Percentiles rank a stretch among this genome's conserved stretches.
These are phyloP conservation scores for Lamellibrachia luymesi DNA, from an alignment of 1,140 invertebrate genomes.

Conservation along the genomic window DNA sequence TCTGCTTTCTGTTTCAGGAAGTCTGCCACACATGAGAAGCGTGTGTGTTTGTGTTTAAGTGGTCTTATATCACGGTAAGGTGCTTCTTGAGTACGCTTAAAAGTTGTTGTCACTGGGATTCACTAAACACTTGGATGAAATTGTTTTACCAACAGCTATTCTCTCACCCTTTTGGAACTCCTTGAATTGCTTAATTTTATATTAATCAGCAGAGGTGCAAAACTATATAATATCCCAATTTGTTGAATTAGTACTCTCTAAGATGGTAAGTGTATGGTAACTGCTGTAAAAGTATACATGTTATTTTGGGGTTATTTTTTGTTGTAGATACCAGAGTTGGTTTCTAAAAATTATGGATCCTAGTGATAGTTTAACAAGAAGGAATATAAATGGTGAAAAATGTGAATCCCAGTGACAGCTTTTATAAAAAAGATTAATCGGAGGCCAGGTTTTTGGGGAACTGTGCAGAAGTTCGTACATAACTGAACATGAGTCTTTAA, in stretches of 20 bases:
- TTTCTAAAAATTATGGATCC: too few species aligned
- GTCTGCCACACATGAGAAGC: background rate
- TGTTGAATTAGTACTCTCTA: too few species aligned
- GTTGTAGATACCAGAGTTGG: background rate
- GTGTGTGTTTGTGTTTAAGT: slow-evolving; percentile 3
- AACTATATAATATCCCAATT: too few species aligned
- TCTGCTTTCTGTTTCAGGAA: slow-evolving; percentile 19
- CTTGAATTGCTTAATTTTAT: too few species aligned
- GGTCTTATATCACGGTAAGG: background rate
- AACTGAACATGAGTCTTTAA: background rate
- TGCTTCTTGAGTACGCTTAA: background rate
- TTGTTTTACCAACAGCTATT: background rate
- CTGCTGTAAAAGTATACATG: background rate
- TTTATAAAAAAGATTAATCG: background rate
- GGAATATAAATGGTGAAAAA: background rate
- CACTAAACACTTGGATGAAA: background rate
- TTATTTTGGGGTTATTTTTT: background rate
- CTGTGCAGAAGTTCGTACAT: background rate
- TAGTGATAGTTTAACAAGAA: too few species aligned
- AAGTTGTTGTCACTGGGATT: background rate
- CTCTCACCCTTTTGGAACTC: background rate
- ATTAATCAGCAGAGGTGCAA: too few species aligned
- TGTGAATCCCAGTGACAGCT: background rate
- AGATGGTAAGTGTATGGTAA: too few species aligned
- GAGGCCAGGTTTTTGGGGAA: background rate